Evolutionary conservation across 2,113 vertebrate genomes (phyloP).

Genomic region (Panthera uncia): DNA sequence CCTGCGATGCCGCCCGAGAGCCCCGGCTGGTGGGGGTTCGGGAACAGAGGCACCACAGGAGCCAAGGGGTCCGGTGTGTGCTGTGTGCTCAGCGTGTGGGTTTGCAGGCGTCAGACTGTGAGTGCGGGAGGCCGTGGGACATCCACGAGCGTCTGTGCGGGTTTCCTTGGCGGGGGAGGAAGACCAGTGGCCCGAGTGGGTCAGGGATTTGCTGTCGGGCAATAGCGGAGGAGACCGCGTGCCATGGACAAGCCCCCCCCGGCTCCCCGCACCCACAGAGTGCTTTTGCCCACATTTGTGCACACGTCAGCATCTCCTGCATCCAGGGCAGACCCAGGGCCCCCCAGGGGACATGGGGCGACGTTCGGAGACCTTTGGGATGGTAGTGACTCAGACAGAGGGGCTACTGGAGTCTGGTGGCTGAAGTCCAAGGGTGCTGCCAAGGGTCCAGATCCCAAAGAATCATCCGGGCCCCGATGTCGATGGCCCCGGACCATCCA

Average conservation of each 20-base stretch:
- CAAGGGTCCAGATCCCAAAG: background rate
- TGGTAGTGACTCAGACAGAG: background rate
- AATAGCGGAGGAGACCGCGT: accelerated
- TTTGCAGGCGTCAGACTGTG: too few relatives aligned
- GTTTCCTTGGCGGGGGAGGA: background rate
- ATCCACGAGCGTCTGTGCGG: accelerated
- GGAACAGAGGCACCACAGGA: accelerated
- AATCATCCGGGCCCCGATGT: background rate
- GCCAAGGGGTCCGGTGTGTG: background rate
- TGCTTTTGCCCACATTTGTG: accelerated
- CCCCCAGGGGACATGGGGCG: background rate
- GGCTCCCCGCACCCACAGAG: accelerated
- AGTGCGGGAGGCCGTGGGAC: too few relatives aligned
- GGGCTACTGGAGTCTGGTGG: background rate
- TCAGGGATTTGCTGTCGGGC: too few relatives aligned
- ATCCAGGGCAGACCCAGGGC: background rate
- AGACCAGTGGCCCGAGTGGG: accelerated
- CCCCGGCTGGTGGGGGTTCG: background rate
- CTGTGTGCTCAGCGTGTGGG: accelerated
- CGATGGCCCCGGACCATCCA: accelerated
- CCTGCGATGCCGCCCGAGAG: accelerated
- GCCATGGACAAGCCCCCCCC: accelerated
- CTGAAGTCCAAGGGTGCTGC: too few relatives aligned
- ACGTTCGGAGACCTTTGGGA: background rate
- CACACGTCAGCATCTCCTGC: background rate